Percentiles rank a stretch among this genome's conserved stretches.
Conservation (phyloP, 2,888 invertebrate genomes). For the Panorpa germanica region DNA sequence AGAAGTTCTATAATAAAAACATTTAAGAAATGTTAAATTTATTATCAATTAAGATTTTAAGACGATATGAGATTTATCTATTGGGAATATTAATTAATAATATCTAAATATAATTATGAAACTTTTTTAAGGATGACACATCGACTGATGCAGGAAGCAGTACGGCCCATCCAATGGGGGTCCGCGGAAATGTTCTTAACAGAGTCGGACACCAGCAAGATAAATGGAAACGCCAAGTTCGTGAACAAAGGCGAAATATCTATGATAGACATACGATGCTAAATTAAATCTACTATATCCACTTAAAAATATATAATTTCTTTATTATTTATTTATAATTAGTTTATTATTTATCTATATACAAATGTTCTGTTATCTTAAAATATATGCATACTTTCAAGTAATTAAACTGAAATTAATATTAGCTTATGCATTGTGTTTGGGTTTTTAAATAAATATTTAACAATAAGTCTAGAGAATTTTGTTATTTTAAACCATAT, state of each 20-base stretch:
- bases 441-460: too few relatives aligned
- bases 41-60: too few relatives aligned
- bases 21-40: too few relatives aligned
- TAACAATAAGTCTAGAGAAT: too few relatives aligned
- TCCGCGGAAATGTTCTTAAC: constrained; percentile 70
- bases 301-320: constrained; percentile 3
- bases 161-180: constrained; percentile 57
- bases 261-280: constrained; percentile 97
- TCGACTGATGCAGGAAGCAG: constrained; percentile 34
- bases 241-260: constrained; percentile 88
- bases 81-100: too few relatives aligned
- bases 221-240: constrained; percentile 94
- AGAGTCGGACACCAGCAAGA: constrained; percentile 92
- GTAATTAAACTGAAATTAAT: too few relatives aligned
- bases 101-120: too few relatives aligned
- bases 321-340: constrained; percentile 4
- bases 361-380: constrained; percentile 1
- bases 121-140: constrained; percentile 30
- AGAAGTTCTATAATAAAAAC: too few relatives aligned
- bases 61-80: too few relatives aligned
- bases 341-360: constrained; percentile 8
- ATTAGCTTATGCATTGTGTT: too few relatives aligned
- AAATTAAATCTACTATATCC: constrained; percentile 44
- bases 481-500: too few relatives aligned
- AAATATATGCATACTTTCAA: background rate